Evolutionary conservation across 1,140 invertebrate genomes (phyloP), one percentile per base, ranked within the genome.

Genomic region (Megathymus violae): DNA sequence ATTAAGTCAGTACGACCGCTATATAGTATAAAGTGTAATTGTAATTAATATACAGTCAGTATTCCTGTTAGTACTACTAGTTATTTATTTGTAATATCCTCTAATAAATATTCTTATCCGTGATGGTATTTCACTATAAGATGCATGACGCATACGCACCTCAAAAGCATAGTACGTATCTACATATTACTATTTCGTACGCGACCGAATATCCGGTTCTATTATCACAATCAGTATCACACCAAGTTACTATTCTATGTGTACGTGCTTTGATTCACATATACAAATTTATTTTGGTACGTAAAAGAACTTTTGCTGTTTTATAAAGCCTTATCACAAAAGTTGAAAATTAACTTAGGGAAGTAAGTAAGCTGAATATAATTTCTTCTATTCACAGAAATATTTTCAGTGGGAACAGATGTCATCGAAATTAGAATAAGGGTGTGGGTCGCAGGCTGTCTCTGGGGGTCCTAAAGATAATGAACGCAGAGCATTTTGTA

Each of bases 371-470:
- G 27, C 25, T 46, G 31, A 44, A 58, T 46, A 36, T 46, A 59
- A 59, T 59, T 47, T 43, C 6, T 34, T 47, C 46, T 59, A 59
- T 59, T 59, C 43, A 14, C 43, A 38, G 41, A 22, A 16, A 59
- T 69, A 56, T 66, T 62, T 46, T 56, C 58, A 59, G 51, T 47
- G 40, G 59, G 50, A 69, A 56, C 67, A 69, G 67, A 69, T 65
- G 67, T 69, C 67, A 64, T 58, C 69, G 48, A 64, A 71, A 71
- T 67, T 71, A 66, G 66, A 70, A 70, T 63, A 70, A 66, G 61
- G 61, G 44, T 58, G n/a, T 54, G 51, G 52, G 64, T 64, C 64
- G 56, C 51, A 59, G 64, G 61, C 36, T 47, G 48, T 34, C 27
- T 25, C n/a, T n/a, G n/a, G n/a, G 31, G 50, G 34, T 15, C 56